Base-by-base conservation (phyloP, 2,797 vertebrate genomes). In the Microctenopoma stevenorrisi region DNA sequence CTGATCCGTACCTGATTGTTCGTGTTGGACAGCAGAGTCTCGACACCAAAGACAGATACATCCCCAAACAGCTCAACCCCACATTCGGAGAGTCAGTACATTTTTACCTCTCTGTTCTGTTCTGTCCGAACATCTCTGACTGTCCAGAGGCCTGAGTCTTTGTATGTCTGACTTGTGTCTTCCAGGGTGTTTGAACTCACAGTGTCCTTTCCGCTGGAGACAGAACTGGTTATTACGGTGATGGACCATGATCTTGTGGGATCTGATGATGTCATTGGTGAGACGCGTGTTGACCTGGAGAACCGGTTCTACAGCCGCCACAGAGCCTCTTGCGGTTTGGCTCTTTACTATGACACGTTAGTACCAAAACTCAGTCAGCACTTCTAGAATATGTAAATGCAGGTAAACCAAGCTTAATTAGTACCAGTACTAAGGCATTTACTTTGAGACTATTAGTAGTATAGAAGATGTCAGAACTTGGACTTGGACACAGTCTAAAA, bases 281-380 rank as follows among this genome's bases (percentile, higher is more conserved):
- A 97, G 84, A 98, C 97, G 0, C 95, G 91, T 33, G 75, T 96
- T 37, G 98, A 99, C 76, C 56, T 99, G 88, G 97, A 98, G 92
- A 99, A 99, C 80, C 90, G 96, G 18, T 98, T 98, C 91, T 99
- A 96, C 79, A 98, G 97, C 90, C 93, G 94, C n/a, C 96, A 99
- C 84, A 88, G 96, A 44, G 95, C 96, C 2, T 92, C 90, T 55
- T 98, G 97, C 52, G 96, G 97, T 12, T 74, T 99, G 60, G 92
- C 96, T 26, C 90, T 93, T 0, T 95, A 96, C 75, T 98, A 97
- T 0, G 93, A 97, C 48, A 64, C 7, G 97, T 98, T 79, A 86
- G 90, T 90, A 74, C 33, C 11, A 18, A 37, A 44, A 42, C 14
- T 14, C 35, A 18, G 14, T 16, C 22, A 53, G 9, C 14, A 50